A percentile compares a stretch with the other conserved stretches of the same genome.
phyloP scores from a whole-genome alignment of 2,797 vertebrate species.

The Lacerta agilis region DNA sequence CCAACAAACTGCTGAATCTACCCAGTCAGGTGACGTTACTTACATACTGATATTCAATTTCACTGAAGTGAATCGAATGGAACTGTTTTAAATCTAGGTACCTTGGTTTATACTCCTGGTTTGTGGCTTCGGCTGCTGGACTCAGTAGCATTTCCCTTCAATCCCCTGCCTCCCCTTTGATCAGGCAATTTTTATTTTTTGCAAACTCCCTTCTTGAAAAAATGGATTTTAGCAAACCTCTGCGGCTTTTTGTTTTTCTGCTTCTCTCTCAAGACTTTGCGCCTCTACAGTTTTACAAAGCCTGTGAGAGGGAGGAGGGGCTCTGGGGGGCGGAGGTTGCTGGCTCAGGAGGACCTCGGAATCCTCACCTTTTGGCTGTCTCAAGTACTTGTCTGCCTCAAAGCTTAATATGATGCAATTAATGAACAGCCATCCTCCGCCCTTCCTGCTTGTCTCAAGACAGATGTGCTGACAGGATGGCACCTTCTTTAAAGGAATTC shows the following conservation, averaged over 20 bases:
- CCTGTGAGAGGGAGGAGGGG: conserved; percentile 17
- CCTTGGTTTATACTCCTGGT: neutral
- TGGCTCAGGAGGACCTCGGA: conserved; percentile 44
- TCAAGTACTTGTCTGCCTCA: conserved; percentile 69
- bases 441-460: conserved; percentile 62
- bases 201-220: conserved; percentile 5
- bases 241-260: conserved; percentile 10
- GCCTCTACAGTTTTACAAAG: conserved; percentile 36
- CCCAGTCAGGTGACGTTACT: too few species aligned
- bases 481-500: conserved; percentile 67
- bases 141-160: neutral
- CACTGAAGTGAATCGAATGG: neutral
- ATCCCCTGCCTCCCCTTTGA: neutral
- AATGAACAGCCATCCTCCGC: conserved; percentile 64
- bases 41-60: neutral
- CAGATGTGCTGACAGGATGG: conserved; percentile 70
- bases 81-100: neutral
- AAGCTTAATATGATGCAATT: conserved; percentile 72
- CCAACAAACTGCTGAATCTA: neutral
- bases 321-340: conserved; percentile 20
- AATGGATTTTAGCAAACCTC: neutral
- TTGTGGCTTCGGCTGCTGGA: neutral
- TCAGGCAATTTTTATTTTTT: neutral
- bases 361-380: conserved; percentile 73
- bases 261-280: neutral